phyloP scores from a whole-genome alignment of 1,140 invertebrate genomes.

The Anthonomus grandis region DNA sequence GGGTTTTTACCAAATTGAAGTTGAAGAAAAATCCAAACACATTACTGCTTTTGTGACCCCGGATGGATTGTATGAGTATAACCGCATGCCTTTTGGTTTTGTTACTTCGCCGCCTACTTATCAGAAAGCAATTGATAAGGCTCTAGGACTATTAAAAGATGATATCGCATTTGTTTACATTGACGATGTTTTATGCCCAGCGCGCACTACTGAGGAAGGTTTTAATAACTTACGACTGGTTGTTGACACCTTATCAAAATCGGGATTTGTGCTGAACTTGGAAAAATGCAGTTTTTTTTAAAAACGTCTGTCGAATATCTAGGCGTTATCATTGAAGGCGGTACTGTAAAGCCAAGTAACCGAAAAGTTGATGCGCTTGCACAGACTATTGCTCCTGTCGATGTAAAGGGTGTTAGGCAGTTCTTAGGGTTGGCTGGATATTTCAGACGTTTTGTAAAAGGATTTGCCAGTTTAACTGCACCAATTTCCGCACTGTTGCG shows the following conservation, averaged over 20 bases:
- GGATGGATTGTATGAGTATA: slow-evolving; percentile 34
- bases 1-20: slow-evolving; percentile 29
- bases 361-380: slow-evolving; percentile 3
- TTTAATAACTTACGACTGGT: slow-evolving; percentile 3
- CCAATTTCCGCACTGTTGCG: slow-evolving; percentile 7
- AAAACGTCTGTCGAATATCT: slow-evolving; percentile 8
- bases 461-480: slow-evolving; percentile 39
- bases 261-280: slow-evolving; percentile 12
- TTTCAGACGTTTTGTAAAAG: slow-evolving; percentile 39
- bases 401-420: slow-evolving; percentile 37
- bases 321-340: slow-evolving; percentile 10
- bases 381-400: slow-evolving; percentile 14
- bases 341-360: slow-evolving; percentile 9
- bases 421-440: slow-evolving; percentile 40
- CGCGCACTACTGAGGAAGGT: slow-evolving; percentile 39
- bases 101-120: slow-evolving; percentile 34
- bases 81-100: slow-evolving; percentile 37
- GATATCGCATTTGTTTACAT: slow-evolving; percentile 33
- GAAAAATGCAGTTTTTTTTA: slow-evolving; percentile 6
- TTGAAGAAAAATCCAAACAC: slow-evolving; percentile 28
- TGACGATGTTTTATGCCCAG: slow-evolving; percentile 38
- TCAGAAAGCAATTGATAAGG: slow-evolving; percentile 35
- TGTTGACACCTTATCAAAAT: neutral
- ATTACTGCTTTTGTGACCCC: slow-evolving; percentile 45
- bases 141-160: slow-evolving; percentile 30